These are phyloP conservation scores for Peromyscus aztecus DNA, from an alignment of 2,797 vertebrate genomes.

Conservation along the genomic window DNA sequence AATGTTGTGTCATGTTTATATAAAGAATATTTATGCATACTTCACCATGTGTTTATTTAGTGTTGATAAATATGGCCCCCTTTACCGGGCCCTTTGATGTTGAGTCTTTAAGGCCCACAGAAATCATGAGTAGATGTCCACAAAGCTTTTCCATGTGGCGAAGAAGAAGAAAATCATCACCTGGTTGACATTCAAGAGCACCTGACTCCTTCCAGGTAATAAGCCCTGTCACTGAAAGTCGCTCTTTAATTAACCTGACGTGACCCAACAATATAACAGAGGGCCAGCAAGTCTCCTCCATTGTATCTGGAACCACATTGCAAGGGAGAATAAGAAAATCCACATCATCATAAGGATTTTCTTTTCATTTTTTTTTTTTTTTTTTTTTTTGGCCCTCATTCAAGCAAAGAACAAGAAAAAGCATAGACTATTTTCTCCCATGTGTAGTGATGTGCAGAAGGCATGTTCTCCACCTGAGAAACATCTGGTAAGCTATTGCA, in stretches of 20 bases:
- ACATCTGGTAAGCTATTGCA: background rate
- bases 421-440: constrained; percentile 65
- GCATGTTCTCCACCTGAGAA: constrained; percentile 67
- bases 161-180: constrained; percentile 62
- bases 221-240: constrained; percentile 54
- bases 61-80: constrained; percentile 88
- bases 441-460: constrained; percentile 64
- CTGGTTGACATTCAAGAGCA: constrained; percentile 31
- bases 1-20: constrained; percentile 91
- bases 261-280: background rate
- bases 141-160: constrained; percentile 76
- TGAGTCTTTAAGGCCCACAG: constrained; percentile 85
- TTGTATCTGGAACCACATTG: constrained; percentile 12
- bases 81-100: constrained; percentile 85
- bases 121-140: constrained; percentile 80
- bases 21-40: constrained; percentile 90
- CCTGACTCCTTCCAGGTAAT: constrained; percentile 34
- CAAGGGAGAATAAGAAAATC: constrained; percentile 15
- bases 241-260: constrained; percentile 46
- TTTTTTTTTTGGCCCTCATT: background rate
- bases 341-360: constrained; percentile 59
- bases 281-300: constrained; percentile 16
- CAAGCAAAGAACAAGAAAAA: constrained; percentile 77
- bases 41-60: constrained; percentile 90
- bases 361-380: constrained; percentile 37